Evolutionary conservation across 2,113 vertebrate species (phyloP).

Genomic region (mouse (Mus musculus)): GRCm39 chr1:103601001-103601500

Average conservation of each 20-base stretch:
- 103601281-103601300: background rate
- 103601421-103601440: background rate
- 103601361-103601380: background rate
- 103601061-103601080: background rate
- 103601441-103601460: background rate
- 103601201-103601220: background rate
- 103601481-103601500: too few relatives aligned
- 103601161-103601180: background rate
- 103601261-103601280: background rate
- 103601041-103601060: background rate
- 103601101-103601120: background rate
- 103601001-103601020: background rate
- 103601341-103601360: background rate
- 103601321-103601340: background rate
- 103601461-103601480: background rate
- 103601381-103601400: background rate
- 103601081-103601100: background rate
- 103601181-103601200: background rate
- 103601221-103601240: background rate
- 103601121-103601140: background rate
- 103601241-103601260: background rate
- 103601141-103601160: background rate
- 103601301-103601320: background rate
- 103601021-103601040: background rate
- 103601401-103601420: rapidly evolving